phyloP scores from a whole-genome alignment of 2,888 invertebrate species.

The Sinohyriopsis cumingii region DNA sequence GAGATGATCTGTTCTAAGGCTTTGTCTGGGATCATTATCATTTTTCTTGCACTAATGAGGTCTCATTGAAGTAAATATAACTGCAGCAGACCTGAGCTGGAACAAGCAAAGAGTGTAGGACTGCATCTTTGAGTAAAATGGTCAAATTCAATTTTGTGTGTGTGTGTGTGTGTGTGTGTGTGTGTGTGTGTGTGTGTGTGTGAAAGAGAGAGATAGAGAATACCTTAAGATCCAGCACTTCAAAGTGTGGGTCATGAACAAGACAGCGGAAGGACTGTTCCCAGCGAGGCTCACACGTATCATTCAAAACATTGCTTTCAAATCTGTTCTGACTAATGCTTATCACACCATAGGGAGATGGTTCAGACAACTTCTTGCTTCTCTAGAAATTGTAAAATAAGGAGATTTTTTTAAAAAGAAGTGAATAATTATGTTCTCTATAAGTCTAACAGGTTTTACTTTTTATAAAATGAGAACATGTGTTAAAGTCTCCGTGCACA shows the following conservation, averaged over 20 bases:
- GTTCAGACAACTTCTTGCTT: conserved; percentile 75
- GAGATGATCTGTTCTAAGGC: no score
- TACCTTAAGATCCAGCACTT: conserved; percentile 88
- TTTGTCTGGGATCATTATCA: no score
- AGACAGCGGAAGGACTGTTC: conserved; percentile 96
- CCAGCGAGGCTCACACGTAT: conserved; percentile 93
- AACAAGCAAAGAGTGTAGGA: no score
- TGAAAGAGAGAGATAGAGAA: conserved; percentile 5
- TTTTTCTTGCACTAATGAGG: no score
- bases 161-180: no score
- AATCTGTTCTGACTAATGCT: conserved; percentile 78
- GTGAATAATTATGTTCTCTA: not conserved
- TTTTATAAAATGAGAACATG: no score
- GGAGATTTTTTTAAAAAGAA: not conserved
- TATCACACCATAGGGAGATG: conserved; percentile 88
- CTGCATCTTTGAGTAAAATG: no score
- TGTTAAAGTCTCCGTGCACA: no score
- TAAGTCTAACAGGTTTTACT: not conserved
- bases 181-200: no score
- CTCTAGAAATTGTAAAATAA: conserved; percentile 47
- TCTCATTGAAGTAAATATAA: no score
- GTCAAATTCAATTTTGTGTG: no score
- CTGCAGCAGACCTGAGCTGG: no score
- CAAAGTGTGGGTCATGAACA: conserved; percentile 91
- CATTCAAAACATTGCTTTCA: conserved; percentile 57